Conservation (phyloP, 2,113 vertebrate species). For the Sardina pilchardus region DNA sequence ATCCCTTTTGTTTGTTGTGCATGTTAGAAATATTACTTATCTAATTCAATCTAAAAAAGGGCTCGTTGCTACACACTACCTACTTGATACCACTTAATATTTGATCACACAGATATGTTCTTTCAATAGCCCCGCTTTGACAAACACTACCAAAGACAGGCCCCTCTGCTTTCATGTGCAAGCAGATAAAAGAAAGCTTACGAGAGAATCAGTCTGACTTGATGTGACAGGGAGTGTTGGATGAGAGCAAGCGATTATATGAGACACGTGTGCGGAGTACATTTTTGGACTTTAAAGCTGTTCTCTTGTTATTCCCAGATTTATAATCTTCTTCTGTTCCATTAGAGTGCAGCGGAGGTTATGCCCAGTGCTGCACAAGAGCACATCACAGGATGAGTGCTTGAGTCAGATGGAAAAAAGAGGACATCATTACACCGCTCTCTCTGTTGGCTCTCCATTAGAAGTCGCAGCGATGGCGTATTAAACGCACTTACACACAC, state of each 20-base stretch:
- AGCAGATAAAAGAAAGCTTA: neutral
- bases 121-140: slow-evolving; percentile 30
- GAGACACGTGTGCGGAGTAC: neutral
- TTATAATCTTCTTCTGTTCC: slow-evolving; percentile 5
- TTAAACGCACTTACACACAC: neutral
- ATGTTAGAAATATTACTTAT: neutral
- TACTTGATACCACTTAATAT: neutral
- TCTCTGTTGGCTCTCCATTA: neutral
- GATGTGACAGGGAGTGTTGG: slow-evolving; percentile 7
- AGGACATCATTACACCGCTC: neutral
- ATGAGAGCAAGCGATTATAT: neutral
- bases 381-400: neutral
- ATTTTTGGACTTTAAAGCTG: slow-evolving; percentile 7
- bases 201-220: neutral
- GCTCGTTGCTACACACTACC: neutral
- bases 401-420: neutral
- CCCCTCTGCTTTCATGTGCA: slow-evolving; percentile 4
- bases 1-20: neutral
- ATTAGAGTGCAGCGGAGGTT: neutral
- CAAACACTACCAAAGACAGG: neutral
- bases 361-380: slow-evolving; percentile 6
- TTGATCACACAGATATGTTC: neutral
- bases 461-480: neutral
- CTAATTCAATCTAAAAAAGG: neutral
- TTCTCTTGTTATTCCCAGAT: neutral